Base-by-base conservation (phyloP, 2,888 invertebrate species). In the Orthosia cruda region DNA sequence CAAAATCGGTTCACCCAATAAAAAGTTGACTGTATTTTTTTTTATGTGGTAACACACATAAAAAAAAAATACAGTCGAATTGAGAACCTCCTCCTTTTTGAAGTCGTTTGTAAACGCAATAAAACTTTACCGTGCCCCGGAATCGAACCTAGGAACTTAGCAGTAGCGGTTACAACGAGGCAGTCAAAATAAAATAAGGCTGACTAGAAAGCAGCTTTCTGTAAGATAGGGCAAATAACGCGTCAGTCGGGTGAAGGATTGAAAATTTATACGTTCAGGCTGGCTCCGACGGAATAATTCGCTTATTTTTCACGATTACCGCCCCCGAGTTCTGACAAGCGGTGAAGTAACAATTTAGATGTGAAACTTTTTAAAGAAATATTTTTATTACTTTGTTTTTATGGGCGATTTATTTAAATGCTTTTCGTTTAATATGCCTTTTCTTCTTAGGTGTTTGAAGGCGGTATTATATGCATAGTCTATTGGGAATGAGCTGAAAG, bases 221-320 rank as follows among this genome's bases (percentile, higher is more conserved):
- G 57, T 67, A 57, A 89, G 91, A 91, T 91, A 90, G 87, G 83
- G 89, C 75, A 91, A 92, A 92, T 92, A 90, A 89, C 87, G 80
- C 87, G 89, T 90, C 91, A 88, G 86, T 71, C 74, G n/a, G 26
- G 65, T 86, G 87, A 88, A 84, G 86, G 88, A 92, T 91, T 90
- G 90, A 85, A 88, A 90, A 91, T 91, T 88, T 91, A 91, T 90
- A 86, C 89, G 88, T 90, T 85, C 77, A 83, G 83, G 84, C 84
- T 71, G 74, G 80, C 67, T 75, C 67, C 55, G 73, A 70, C 66
- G 84, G 86, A 80, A 89, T 90, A 88, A 90, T 89, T 85, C 86
- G 77, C 85, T 87, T 85, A 88, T 87, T 85, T 88, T 84, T 87
- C 87, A 87, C 68, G 85, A 86, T 86, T 86, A 88, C 84, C 47